phyloP scores from a whole-genome alignment of 2,113 vertebrate genomes.

The Rhabdomys dilectus region DNA sequence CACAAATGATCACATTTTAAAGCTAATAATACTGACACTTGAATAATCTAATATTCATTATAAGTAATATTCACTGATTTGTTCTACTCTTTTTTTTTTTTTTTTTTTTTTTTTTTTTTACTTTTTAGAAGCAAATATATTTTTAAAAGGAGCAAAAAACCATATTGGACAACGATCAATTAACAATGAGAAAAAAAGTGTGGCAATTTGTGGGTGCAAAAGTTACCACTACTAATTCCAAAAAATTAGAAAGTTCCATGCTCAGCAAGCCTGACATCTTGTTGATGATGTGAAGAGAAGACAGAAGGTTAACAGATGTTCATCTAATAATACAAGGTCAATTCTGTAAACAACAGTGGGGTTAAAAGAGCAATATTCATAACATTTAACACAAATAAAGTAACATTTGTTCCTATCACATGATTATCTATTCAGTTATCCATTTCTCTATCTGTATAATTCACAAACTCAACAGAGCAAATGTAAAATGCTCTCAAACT shows the following conservation, averaged over 20 bases:
- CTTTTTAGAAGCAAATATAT: not conserved
- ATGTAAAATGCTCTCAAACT: not conserved
- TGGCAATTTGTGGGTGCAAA: not conserved
- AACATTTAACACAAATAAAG: too few relatives aligned
- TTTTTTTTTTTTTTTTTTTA: too few relatives aligned
- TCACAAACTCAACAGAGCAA: not conserved
- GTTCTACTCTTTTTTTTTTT: too few relatives aligned
- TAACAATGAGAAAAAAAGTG: not conserved
- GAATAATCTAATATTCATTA: constrained; percentile 85
- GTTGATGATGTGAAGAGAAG: too few relatives aligned
- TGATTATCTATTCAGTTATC: not conserved
- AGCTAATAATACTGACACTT: constrained; percentile 87
- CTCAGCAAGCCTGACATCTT: not conserved
- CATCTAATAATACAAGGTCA: not conserved
- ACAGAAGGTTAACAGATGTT: not conserved
- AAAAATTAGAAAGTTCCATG: not conserved
- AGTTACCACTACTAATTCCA: not conserved
- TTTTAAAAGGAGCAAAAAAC: not conserved
- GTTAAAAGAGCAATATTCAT: not conserved
- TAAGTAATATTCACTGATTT: constrained; percentile 79
- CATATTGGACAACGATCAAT: not conserved
- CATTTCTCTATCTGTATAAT: too few relatives aligned
- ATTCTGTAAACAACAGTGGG: not conserved
- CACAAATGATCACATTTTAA: constrained; percentile 84
- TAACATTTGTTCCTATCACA: not conserved